phyloP scores from a whole-genome alignment of 2,797 vertebrate genomes.

The Enteromius anoplus region DNA sequence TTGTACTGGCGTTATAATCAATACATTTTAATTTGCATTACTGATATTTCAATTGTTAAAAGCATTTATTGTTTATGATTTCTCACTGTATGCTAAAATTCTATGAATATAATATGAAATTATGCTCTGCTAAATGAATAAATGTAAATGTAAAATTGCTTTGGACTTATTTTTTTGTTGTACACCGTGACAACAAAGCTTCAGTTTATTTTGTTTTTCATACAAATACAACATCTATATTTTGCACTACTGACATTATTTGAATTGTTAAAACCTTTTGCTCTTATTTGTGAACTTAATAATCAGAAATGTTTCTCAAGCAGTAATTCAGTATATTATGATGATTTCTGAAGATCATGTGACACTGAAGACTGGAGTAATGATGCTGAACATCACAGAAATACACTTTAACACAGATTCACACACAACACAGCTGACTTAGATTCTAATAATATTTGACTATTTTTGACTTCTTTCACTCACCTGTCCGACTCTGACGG shows the following conservation, averaged over 20 bases:
- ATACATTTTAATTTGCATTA: background rate
- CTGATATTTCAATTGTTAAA: background rate
- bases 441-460: background rate
- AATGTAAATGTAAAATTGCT: too few relatives aligned
- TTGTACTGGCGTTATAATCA: too few relatives aligned
- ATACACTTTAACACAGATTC: too few relatives aligned
- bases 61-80: too few relatives aligned
- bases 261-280: background rate
- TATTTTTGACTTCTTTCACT: background rate
- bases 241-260: background rate
- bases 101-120: too few relatives aligned
- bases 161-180: too few relatives aligned
- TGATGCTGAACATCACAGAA: too few relatives aligned
- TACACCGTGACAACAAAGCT: too few relatives aligned
- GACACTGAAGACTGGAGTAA: background rate
- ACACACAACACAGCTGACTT: background rate
- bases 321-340: background rate
- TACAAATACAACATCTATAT: too few relatives aligned
- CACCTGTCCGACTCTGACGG: constrained; percentile 97
- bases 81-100: too few relatives aligned
- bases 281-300: background rate
- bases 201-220: too few relatives aligned
- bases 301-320: background rate
- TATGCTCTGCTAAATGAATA: too few relatives aligned
- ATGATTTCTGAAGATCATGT: background rate